Evolutionary conservation across 2,113 vertebrate species (phyloP), one percentile per base, ranked within the genome.

Genomic region (Apodemus speciosus): DNA sequence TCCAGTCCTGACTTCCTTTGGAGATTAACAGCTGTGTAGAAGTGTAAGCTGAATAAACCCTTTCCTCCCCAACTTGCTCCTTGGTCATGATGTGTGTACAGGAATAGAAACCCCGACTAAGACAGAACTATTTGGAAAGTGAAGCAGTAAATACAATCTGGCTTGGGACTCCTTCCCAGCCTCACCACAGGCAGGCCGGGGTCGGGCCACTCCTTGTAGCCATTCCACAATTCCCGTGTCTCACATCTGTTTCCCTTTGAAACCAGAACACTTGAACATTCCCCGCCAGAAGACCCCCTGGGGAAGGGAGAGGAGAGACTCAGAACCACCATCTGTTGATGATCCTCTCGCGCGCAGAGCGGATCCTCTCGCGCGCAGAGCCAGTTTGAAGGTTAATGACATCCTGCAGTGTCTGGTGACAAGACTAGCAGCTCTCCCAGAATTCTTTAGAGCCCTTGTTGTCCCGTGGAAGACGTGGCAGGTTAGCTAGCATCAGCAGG

Each of bases 361-460:
- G n/a, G n/a, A n/a, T n/a, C n/a, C n/a, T n/a, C n/a, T n/a, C n/a
- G n/a, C n/a, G n/a, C n/a, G n/a, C 80, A 43, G 91, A 96, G 95
- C 96, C 87, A 94, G 91, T 92, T 66, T 92, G 94, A 96, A 96
- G 93, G 93, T 94, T 95, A 95, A 96, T 69, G 97, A 89, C 95
- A 85, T 96, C 91, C 71, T 95, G 93, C 84, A 94, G 89, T 0
- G 46, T 96, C 95, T 94, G 89, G 92, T 92, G 91, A 95, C 91
- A 93, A 94, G 94, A 95, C 92, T 85, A 95, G 95, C 95, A 56
- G 58, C 60, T 73, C 73, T 97, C 95, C 91, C 95, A 95, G 91
- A 97, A 94, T 92, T 91, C 1, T 15, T 93, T 43, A 92, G 79
- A 84, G 79, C 88, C 91, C 79, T 92, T 93, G 92, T 85, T 96